A percentile compares a stretch with the other conserved stretches of the same genome.
Conservation (phyloP, 2,113 vertebrate genomes). For the Lagopus leucura region DNA sequence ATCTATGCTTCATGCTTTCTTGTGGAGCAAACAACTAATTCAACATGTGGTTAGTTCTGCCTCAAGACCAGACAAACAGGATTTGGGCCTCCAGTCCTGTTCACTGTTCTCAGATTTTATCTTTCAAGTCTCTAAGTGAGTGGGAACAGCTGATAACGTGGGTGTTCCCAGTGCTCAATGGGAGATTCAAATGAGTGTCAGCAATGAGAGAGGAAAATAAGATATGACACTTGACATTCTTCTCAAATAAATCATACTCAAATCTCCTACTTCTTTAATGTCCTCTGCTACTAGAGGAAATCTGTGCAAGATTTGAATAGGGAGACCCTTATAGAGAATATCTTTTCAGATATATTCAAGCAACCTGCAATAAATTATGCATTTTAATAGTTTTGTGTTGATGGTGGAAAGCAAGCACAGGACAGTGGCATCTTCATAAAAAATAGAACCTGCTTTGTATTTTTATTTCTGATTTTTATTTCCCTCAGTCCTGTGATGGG, state of each 20-base stretch:
- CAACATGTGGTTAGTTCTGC: not conserved
- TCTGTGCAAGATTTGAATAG: not conserved
- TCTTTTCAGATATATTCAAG: not conserved
- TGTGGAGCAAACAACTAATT: not conserved
- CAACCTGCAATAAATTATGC: not conserved
- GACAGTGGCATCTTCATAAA: not conserved
- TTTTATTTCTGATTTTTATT: not conserved
- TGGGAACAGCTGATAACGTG: not conserved
- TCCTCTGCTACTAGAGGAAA: not conserved
- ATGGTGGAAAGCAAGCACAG: not conserved
- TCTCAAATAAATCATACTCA: not conserved
- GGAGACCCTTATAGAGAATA: not conserved
- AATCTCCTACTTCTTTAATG: not conserved
- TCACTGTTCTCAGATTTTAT: rapidly evolving
- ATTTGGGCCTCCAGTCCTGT: not conserved
- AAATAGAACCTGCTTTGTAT: not conserved
- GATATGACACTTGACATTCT: not conserved
- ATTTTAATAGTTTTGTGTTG: not conserved
- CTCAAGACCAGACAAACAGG: not conserved
- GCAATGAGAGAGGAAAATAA: not conserved
- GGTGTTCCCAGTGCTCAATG: not conserved
- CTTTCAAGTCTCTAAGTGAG: not conserved
- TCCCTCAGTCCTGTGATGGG: not conserved
- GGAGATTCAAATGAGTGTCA: not conserved
- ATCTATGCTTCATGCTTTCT: not conserved